These are phyloP conservation scores for Drosophila tani DNA, from an alignment of 1,140 invertebrate genomes.

Conservation along the genomic window DNA sequence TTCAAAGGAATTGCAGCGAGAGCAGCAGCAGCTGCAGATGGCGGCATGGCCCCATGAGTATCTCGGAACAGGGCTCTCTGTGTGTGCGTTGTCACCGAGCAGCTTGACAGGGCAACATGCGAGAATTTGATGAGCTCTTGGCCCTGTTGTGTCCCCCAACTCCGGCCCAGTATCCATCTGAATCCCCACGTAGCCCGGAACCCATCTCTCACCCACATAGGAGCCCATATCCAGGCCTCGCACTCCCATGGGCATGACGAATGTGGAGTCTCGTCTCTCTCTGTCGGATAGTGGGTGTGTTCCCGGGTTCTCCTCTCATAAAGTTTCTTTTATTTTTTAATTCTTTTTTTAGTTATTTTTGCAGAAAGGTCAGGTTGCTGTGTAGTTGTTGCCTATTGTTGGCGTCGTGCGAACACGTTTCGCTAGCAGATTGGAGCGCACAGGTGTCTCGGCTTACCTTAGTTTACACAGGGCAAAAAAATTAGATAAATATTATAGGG, in stretches of 20 bases:
- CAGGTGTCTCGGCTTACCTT: constrained; percentile 66
- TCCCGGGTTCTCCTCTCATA: constrained; percentile 34
- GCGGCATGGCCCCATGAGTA: constrained; percentile 51
- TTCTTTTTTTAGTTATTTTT: constrained; percentile 1
- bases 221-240: constrained; percentile 17
- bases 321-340: constrained; percentile 31
- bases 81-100: constrained; percentile 67
- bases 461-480: constrained; percentile 8
- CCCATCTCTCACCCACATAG: constrained; percentile 21
- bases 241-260: constrained; percentile 47
- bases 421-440: constrained; percentile 56
- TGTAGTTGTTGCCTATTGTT: constrained; percentile 63
- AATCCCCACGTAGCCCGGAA: neutral
- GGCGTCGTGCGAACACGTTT: constrained; percentile 80
- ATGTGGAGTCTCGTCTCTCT: constrained; percentile 21
- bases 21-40: constrained; percentile 73
- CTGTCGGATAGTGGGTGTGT: constrained; percentile 38
- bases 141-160: constrained; percentile 3
- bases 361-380: constrained; percentile 68
- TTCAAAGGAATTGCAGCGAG: constrained; percentile 73
- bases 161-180: neutral
- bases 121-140: constrained; percentile 78
- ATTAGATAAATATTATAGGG: neutral
- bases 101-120: constrained; percentile 82
- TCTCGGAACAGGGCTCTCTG: constrained; percentile 28